Evolutionary conservation across 1,140 invertebrate genomes (phyloP).

Genomic region (Neuroterus valhalla): DNA sequence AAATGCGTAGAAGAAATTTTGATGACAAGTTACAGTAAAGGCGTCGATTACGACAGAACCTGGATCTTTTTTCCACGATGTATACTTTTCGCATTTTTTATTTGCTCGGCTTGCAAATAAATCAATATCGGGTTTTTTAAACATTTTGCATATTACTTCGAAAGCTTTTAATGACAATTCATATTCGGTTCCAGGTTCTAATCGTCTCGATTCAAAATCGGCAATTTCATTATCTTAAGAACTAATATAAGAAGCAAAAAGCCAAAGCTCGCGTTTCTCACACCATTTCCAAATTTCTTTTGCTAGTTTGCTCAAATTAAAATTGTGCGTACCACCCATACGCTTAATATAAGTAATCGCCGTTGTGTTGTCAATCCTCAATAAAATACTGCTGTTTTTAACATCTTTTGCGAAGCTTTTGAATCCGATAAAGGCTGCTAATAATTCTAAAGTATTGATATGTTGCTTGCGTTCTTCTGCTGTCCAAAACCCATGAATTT

Average conservation of each 20-base stretch:
- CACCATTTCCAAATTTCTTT: slow-evolving; percentile 26
- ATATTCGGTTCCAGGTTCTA: background rate
- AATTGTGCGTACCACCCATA: slow-evolving; percentile 3
- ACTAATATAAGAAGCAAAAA: slow-evolving; percentile 27
- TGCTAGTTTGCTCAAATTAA: slow-evolving; percentile 1
- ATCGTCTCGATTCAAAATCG: slow-evolving; percentile 3
- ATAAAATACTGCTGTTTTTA: background rate
- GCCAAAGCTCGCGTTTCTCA: slow-evolving; percentile 4
- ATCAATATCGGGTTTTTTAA: background rate
- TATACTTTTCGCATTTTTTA: background rate
- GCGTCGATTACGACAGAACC: background rate
- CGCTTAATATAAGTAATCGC: slow-evolving; percentile 22
- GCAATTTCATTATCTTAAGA: slow-evolving; percentile 10
- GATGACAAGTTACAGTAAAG: background rate
- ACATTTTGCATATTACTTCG: background rate
- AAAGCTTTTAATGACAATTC: background rate
- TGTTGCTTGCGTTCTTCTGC: background rate
- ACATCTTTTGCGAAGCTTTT: slow-evolving; percentile 21
- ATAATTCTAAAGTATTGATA: slow-evolving; percentile 1
- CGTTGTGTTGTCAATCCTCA: slow-evolving; percentile 34
- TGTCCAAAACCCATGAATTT: background rate
- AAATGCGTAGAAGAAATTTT: background rate
- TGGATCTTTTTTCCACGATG: background rate
- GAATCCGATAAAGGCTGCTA: background rate
- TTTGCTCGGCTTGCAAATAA: background rate